Base-by-base conservation (phyloP, 92 coral and sea anemone species). In the Porites cylindrica region DNA sequence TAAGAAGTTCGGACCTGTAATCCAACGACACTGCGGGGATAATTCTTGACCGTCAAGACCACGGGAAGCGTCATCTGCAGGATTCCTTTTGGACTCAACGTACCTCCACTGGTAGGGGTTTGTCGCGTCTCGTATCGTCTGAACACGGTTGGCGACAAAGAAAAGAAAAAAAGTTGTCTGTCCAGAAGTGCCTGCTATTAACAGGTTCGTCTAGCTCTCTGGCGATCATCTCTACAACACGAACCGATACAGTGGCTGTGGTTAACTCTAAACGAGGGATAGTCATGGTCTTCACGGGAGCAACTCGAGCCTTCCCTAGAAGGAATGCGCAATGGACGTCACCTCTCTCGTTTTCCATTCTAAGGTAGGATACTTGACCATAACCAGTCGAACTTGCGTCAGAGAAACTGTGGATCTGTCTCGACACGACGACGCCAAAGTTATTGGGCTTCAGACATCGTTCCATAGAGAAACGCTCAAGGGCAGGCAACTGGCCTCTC, bases 191-290 rank as follows among this genome's bases (percentile, higher is more conserved):
- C 26, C 54, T 19, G 23, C 82, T 72, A 60, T 60, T 78, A 24
- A 73, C 77, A 77, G 61, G 65, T n/a, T 38, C 53, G 73, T 79
- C 84, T 18, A 88, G 70, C 53, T 88, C 92, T 76, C 73, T 71
- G 7, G 50, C 52, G 38, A 83, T 62, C 83, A 88, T 83, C 12
- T 74, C 54, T 13, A 80, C 82, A 17, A 91, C 69, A 71, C 86
- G 85, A 2, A 89, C 92, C 6, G 90, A 79, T 29, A 88, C 68
- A 5, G 88, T 75, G 65, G 95, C 88, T n/a, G 95, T 88, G 9
- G 92, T 88, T 51, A 91, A 82, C 60, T 91, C 94, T 7, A 82
- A 65, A 14, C 89, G 66, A 19, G 92, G 92, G 13, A 88, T 88
- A 16, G 91, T 70, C 56, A 51, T 66, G 63, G 69, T 21, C 51